Evolutionary conservation across 2,888 invertebrate species (phyloP), one percentile per base, ranked within the genome.

Genomic region (Noctua comes): DNA sequence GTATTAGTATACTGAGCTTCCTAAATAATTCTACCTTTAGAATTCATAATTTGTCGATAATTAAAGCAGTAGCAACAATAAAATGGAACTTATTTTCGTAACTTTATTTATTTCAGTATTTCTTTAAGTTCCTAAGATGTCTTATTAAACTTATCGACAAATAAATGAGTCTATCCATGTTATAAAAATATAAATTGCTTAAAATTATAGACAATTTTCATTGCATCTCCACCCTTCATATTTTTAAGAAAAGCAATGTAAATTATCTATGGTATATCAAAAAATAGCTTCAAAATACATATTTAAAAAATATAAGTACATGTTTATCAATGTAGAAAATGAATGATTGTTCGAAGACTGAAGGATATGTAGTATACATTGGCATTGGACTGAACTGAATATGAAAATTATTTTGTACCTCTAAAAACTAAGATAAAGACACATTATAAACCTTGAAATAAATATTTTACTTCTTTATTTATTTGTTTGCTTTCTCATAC

Each of bases 391-490:
- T 92, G 92, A 92, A 90, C 88, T 89, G 83, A 77, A 77, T 68
- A 83, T 80, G 78, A 83, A 86, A 89, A 89, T 88, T 91, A 91
- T 94, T 93, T 94, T 94, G 92, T 94, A 94, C 91, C 90, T 86
- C 86, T 83, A 85, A 89, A 88, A 89, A 88, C 86, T 89, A 88
- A 76, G 81, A 83, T 90, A 89, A 91, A 94, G 91, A 93, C 91
- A 91, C 93, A 93, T 93, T 93, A 91, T 93, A 91, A 93, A 93
- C 92, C 91, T 94, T 93, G 88, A 92, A 89, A 94, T 94, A 94
- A 94, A 94, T 92, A 92, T 93, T 93, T 91, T 92, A 92, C 89
- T 90, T 87, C 82, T 88, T 81, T 89, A 80, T 75, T 24, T 27
- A 64, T n/a, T 70, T 11, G 27, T 88, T 86, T 83, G 31, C 66